Evolutionary conservation across 2,113 vertebrate genomes (phyloP).

Genomic region (Sinocyclocheilus anshuiensis): DNA sequence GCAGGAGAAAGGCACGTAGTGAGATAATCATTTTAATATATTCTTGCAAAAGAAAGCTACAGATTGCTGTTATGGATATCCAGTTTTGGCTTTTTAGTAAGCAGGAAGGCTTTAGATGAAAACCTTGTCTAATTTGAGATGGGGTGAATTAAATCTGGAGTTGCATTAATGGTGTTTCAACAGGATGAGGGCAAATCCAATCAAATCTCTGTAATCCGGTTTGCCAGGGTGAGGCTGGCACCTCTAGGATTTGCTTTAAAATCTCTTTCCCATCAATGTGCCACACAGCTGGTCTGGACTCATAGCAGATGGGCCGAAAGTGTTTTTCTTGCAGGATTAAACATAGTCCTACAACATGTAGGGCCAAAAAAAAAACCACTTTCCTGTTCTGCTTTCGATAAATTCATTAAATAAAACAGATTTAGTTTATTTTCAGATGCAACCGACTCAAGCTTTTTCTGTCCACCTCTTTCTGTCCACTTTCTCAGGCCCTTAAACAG

Average conservation of each 20-base stretch:
- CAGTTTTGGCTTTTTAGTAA: not conserved
- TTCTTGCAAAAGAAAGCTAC: not conserved
- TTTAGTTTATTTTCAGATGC: constrained; percentile 11
- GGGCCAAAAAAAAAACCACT: not conserved
- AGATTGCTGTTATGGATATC: constrained; percentile 7
- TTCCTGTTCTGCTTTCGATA: not conserved
- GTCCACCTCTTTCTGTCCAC: not conserved
- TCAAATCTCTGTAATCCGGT: constrained; percentile 66
- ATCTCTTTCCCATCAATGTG: constrained; percentile 44
- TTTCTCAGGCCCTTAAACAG: not conserved
- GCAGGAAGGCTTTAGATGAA: constrained; percentile 14
- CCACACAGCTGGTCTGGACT: constrained; percentile 38
- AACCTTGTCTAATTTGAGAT: constrained; percentile 34
- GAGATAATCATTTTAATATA: constrained; percentile 38
- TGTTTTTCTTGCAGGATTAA: constrained; percentile 28
- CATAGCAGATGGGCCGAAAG: constrained; percentile 50
- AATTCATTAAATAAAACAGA: constrained; percentile 24
- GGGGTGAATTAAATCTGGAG: constrained; percentile 46
- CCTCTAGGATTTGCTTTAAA: constrained; percentile 54
- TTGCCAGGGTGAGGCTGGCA: constrained; percentile 50
- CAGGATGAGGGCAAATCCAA: constrained; percentile 62
- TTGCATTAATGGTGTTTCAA: constrained; percentile 57
- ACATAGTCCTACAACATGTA: not conserved
- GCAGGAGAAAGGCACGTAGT: constrained; percentile 22
- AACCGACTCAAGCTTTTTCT: not conserved